Base-by-base conservation (phyloP, 2,888 invertebrate genomes). In the Oxytorus armatus region DNA sequence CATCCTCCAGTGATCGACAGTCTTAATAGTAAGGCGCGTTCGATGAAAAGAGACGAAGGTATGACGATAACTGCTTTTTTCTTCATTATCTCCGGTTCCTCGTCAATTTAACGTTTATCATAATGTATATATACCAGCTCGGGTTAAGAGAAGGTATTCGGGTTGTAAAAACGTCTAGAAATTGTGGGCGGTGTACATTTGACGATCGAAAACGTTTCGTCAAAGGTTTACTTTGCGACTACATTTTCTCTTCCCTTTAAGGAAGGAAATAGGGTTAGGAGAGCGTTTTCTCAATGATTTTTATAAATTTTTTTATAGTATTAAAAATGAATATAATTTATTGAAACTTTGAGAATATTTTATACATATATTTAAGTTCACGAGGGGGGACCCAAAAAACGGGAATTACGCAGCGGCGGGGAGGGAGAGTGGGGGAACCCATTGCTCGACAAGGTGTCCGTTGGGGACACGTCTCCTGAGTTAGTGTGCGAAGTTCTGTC, bases 91-190 rank as follows among this genome's bases (percentile, higher is more conserved):
- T 51, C 39, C 7, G 51, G 21, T 23, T n/a, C 4, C 23, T 25
- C 11, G 29, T 29, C 11, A 29, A 11, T 18, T 69, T 25, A 39
- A 29, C 69, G 29, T 55, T 69, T 18, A 42, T 25, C 23, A 16
- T 14, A 25, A n/a, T n/a, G 0, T 16, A 42, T n/a, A 25, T 36
- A 53, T 36, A 69, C 47, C 21, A 33, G 44, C 18, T 61, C 57
- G 33, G n/a, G 44, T 63, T 18, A 36, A 59, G 36, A n/a, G 44
- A 29, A 53, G 39, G 29, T 73, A 63, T 73, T 61, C 16, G 73
- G 29, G 79, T 66, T 70, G 59, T 76, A 76, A 76, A 76, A 79
- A 61, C 57, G 74, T 74, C 69, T 65, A 51, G 29, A 44, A 36
- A 53, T 42, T 65, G 51, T 33, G 53, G 18, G 18, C 33, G 33